Conservation (phyloP, 2,113 vertebrate species). For the Clupea harengus region DNA sequence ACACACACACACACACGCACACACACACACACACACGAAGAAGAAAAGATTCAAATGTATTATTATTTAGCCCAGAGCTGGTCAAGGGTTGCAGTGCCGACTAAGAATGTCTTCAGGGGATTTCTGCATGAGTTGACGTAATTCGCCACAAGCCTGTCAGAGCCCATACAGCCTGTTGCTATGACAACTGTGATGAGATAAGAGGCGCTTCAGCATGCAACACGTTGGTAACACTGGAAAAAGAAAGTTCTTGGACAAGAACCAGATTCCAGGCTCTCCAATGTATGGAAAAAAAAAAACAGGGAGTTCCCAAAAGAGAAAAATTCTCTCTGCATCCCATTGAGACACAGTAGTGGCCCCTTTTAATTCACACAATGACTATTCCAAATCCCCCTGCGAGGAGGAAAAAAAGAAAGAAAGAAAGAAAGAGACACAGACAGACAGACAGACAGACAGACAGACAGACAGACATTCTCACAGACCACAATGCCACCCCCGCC, state of each 20-base stretch:
- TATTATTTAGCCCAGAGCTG: neutral
- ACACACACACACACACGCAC: neutral
- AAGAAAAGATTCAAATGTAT: neutral
- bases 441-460: neutral
- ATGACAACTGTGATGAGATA: conserved; percentile 34
- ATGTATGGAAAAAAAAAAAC: neutral
- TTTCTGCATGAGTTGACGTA: neutral
- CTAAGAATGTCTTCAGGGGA: neutral
- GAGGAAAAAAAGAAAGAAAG: too few species aligned
- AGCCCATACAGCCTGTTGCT: conserved; percentile 33
- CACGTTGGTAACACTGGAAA: neutral
- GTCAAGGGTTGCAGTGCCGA: neutral
- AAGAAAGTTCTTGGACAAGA: neutral
- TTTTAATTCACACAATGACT: neutral
- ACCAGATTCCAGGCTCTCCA: neutral
- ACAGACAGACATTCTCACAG: neutral
- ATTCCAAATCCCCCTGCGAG: neutral
- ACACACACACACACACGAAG: neutral
- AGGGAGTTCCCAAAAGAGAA: neutral
- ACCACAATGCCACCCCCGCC: neutral
- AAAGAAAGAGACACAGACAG: too few species aligned
- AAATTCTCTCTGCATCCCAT: neutral
- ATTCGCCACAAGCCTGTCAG: conserved; percentile 9
- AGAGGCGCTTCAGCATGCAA: neutral
- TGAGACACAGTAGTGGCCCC: neutral